A percentile compares a stretch with the other conserved stretches of the same genome.
These are phyloP conservation scores for Tetranychus cinnabarinus DNA, from an alignment of 1,140 invertebrate species.

Conservation along the genomic window DNA sequence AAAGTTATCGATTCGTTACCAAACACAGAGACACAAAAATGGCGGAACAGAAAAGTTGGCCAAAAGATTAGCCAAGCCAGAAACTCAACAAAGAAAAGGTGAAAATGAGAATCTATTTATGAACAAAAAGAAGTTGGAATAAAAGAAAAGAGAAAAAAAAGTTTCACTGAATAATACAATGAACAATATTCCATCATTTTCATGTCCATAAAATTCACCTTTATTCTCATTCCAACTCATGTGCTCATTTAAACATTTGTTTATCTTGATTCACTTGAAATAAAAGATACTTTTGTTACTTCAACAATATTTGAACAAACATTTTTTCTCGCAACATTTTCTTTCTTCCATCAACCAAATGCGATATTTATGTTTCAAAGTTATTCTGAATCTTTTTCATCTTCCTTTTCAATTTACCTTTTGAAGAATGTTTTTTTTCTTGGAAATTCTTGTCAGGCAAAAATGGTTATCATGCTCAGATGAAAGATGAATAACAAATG, in stretches of 20 bases:
- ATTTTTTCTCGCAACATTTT: neutral
- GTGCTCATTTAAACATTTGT: neutral
- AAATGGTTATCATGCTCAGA: too few relatives aligned
- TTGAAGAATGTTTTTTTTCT: too few relatives aligned
- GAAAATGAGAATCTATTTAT: too few relatives aligned
- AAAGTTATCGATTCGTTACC: neutral
- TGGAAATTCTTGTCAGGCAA: too few relatives aligned
- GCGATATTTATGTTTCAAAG: neutral
- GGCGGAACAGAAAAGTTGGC: neutral
- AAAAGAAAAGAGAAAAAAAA: too few relatives aligned
- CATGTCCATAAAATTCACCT: neutral
- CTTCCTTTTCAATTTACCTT: too few relatives aligned
- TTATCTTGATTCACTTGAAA: neutral
- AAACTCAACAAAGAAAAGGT: too few relatives aligned
- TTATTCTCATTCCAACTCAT: neutral
- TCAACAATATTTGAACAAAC: neutral
- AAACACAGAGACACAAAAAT: too few relatives aligned
- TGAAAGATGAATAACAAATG: too few relatives aligned
- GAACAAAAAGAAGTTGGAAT: too few relatives aligned
- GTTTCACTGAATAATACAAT: neutral
- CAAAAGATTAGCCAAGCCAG: neutral
- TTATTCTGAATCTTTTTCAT: too few relatives aligned
- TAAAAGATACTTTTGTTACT: neutral
- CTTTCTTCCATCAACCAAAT: neutral
- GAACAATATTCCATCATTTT: neutral